These are phyloP conservation scores for Acanthiza pusilla DNA, from an alignment of 2,797 vertebrate genomes.

Conservation along the genomic window DNA sequence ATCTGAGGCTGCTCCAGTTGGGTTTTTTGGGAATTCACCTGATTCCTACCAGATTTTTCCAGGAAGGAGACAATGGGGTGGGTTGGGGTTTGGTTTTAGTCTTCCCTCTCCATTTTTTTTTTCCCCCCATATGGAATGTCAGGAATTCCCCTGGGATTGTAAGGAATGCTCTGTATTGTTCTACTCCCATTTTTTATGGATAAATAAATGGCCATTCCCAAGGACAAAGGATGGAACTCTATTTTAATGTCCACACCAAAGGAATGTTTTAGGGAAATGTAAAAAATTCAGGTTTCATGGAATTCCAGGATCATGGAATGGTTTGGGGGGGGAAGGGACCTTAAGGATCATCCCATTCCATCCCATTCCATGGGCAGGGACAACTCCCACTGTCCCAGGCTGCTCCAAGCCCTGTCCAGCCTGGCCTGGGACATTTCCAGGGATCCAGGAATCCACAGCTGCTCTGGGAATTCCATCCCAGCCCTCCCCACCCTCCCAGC, in stretches of 20 bases:
- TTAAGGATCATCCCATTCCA: background rate
- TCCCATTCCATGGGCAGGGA: background rate
- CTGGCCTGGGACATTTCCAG: background rate
- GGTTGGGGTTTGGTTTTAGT: too few species aligned
- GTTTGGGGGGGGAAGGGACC: background rate
- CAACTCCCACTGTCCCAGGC: background rate
- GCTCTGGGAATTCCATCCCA: background rate
- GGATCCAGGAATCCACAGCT: background rate
- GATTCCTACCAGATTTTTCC: background rate
- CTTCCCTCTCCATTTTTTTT: background rate
- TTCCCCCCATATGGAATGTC: background rate
- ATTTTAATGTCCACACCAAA: fast-evolving
- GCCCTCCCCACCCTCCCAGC: background rate
- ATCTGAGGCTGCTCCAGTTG: background rate
- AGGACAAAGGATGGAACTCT: background rate
- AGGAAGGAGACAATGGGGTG: background rate
- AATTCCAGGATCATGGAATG: background rate
- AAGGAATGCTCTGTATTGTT: background rate
- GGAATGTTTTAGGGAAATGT: background rate
- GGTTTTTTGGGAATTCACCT: background rate
- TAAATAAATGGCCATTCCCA: background rate
- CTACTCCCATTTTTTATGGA: background rate
- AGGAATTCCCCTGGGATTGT: background rate
- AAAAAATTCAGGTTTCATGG: background rate
- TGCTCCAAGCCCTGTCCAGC: background rate